Conservation (phyloP, 2,888 invertebrate species). For the Habrosyne pyritoides region DNA sequence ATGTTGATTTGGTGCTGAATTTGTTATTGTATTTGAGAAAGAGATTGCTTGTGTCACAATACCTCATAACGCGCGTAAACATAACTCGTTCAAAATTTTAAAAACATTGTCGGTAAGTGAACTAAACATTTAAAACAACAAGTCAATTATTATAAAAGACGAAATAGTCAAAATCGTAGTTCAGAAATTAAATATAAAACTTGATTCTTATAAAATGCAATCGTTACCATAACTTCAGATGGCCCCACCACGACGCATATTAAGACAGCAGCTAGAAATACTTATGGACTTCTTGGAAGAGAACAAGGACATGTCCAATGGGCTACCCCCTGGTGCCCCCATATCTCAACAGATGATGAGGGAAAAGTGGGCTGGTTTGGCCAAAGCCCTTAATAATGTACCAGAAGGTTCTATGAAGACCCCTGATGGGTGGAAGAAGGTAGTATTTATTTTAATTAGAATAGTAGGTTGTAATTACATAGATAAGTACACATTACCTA, state of each 20-base stretch:
- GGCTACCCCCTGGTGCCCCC: slow-evolving; percentile 54
- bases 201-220: not conserved
- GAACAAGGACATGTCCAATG: slow-evolving; percentile 65
- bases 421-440: slow-evolving; percentile 73
- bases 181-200: not conserved
- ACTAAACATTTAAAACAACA: not conserved
- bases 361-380: slow-evolving; percentile 64
- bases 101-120: slow-evolving; percentile 18
- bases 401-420: slow-evolving; percentile 61
- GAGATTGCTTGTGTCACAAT: slow-evolving; percentile 65
- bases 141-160: not conserved
- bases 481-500: too few relatives aligned
- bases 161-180: too few relatives aligned
- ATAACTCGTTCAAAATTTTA: slow-evolving; percentile 17
- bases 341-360: slow-evolving; percentile 55
- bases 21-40: slow-evolving; percentile 40
- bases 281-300: slow-evolving; percentile 66
- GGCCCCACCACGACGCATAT: slow-evolving; percentile 72
- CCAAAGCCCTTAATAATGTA: slow-evolving; percentile 66
- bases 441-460: slow-evolving; percentile 22
- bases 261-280: slow-evolving; percentile 64
- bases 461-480: too few relatives aligned
- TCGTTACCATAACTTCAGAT: slow-evolving; percentile 44
- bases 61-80: slow-evolving; percentile 44
- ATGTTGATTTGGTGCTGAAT: slow-evolving; percentile 32